Evolutionary conservation across 2,113 vertebrate species (phyloP).

Genomic region (Phylloscopus trochilus): DNA sequence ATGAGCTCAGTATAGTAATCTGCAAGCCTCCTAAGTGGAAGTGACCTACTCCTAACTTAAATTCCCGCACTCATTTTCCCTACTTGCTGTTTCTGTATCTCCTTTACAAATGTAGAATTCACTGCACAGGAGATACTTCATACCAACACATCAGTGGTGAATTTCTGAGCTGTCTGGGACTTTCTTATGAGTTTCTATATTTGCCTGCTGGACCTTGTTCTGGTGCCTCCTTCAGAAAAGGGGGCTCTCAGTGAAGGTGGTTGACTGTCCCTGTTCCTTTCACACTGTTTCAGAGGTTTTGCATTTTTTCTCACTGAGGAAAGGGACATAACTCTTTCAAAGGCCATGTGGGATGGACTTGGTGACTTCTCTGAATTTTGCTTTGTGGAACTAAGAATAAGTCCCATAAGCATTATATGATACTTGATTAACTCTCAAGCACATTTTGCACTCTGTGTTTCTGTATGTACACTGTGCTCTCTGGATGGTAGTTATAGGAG

Average conservation of each 20-base stretch:
- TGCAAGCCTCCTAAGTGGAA: background rate
- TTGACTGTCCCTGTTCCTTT: background rate
- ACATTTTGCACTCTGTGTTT: background rate
- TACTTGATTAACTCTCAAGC: background rate
- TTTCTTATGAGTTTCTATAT: background rate
- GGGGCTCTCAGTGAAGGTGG: background rate
- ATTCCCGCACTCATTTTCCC: background rate
- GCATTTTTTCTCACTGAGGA: background rate
- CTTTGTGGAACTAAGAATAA: background rate
- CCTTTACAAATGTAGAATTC: background rate
- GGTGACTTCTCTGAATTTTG: background rate
- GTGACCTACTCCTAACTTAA: background rate
- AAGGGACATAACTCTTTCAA: background rate
- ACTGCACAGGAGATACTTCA: background rate
- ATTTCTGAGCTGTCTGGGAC: background rate
- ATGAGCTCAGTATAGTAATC: background rate
- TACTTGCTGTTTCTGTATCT: background rate
- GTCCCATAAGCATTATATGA: background rate
- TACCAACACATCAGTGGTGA: background rate
- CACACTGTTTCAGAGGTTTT: background rate
- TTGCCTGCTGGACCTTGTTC: background rate
- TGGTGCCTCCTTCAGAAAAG: background rate
- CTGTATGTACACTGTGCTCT: background rate
- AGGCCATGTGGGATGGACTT: background rate
- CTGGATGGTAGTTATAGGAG: background rate